These are phyloP conservation scores for Seira ritae DNA, from an alignment of 2,888 invertebrate genomes.

Conservation along the genomic window DNA sequence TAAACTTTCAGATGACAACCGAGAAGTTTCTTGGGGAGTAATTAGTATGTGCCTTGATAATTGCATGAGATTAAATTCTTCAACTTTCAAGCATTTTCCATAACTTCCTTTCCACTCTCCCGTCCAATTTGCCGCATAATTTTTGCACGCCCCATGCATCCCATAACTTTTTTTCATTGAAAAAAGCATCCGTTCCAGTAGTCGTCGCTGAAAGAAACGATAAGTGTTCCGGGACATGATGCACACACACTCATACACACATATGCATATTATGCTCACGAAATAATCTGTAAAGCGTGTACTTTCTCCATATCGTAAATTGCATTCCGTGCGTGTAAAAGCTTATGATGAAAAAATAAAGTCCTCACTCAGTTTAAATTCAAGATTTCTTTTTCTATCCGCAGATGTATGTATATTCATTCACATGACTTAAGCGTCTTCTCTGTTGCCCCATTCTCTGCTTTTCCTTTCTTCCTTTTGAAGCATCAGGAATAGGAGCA, in stretches of 20 bases:
- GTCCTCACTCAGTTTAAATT: constrained; percentile 10
- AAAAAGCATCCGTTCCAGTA: not conserved
- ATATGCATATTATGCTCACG: too few relatives aligned
- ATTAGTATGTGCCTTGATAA: constrained; percentile 50
- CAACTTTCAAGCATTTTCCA: constrained; percentile 6
- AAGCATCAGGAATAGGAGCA: not conserved
- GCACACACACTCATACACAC: not conserved
- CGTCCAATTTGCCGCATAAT: not conserved
- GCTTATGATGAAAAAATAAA: not conserved
- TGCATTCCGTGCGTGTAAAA: constrained; percentile 13
- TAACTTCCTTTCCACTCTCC: not conserved
- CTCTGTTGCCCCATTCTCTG: not conserved
- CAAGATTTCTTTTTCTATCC: not conserved
- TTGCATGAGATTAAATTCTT: constrained; percentile 52
- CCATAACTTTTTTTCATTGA: too few relatives aligned
- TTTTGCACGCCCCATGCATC: not conserved
- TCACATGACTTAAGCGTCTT: constrained; percentile 4
- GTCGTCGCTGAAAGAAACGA: not conserved
- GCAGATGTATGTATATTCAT: not conserved
- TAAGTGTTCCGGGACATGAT: not conserved
- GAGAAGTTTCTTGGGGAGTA: constrained; percentile 48
- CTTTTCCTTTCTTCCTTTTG: not conserved
- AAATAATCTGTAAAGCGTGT: constrained; percentile 2
- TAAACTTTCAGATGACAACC: constrained; percentile 33
- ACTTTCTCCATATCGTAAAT: not conserved